phyloP scores from a whole-genome alignment of 2,113 vertebrate genomes.

The Coreoperca whiteheadi region DNA sequence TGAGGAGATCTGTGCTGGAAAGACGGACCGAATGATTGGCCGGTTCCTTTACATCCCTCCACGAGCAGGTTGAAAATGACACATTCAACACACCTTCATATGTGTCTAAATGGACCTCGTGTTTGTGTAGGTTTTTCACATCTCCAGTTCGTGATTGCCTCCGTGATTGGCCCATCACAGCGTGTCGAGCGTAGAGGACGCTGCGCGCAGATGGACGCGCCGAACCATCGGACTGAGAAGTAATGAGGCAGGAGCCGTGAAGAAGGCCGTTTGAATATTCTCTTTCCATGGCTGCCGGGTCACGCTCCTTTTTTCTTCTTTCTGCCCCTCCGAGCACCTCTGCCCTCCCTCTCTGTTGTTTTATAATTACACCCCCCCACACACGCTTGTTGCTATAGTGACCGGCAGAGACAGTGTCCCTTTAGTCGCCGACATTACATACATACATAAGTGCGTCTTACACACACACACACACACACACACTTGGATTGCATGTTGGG shows the following conservation, averaged over 20 bases:
- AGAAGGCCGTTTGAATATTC: conserved; percentile 9
- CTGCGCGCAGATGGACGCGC: conserved; percentile 23
- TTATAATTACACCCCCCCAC: conserved; percentile 34
- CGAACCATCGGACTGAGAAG: background rate
- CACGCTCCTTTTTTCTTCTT: conserved; percentile 20
- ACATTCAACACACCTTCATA: background rate
- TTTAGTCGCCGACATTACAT: conserved; percentile 26
- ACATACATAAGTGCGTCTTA: background rate
- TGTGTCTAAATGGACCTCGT: no score
- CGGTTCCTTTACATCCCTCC: background rate
- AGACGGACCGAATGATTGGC: no score
- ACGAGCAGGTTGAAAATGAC: no score
- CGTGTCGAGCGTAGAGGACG: conserved; percentile 5
- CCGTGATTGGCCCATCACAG: conserved; percentile 23
- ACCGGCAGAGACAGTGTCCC: conserved; percentile 33
- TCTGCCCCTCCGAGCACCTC: background rate
- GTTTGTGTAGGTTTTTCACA: background rate
- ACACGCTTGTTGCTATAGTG: conserved; percentile 64
- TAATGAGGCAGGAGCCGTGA: conserved; percentile 21
- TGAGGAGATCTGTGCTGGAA: background rate
- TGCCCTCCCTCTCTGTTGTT: conserved; percentile 12
- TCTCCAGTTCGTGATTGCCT: background rate
- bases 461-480: background rate
- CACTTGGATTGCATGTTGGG: no score
- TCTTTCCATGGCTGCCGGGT: background rate